A percentile compares a stretch with the other conserved stretches of the same genome.
These are phyloP conservation scores for Metellina segmentata DNA, from an alignment of 2,888 invertebrate species.

Conservation along the genomic window DNA sequence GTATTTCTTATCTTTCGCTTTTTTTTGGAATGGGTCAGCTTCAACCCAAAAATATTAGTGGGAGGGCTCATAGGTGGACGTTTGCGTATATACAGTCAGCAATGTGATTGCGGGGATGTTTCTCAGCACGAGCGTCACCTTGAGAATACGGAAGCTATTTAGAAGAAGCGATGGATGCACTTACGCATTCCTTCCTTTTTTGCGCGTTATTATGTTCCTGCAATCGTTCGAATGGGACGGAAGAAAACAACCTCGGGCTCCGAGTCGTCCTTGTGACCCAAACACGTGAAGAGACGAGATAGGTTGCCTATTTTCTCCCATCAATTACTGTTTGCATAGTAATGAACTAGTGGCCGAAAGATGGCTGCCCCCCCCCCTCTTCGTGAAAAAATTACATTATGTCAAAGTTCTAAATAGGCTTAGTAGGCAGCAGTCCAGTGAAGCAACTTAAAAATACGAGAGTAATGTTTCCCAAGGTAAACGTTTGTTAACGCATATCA, in stretches of 20 bases:
- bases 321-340: conserved; percentile 1
- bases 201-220: too few relatives aligned
- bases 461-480: too few relatives aligned
- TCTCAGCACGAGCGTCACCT: neutral
- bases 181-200: neutral
- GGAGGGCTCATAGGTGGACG: too few relatives aligned
- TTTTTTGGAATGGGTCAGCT: neutral
- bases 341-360: conserved; percentile 36
- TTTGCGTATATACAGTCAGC: too few relatives aligned
- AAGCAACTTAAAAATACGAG: too few relatives aligned
- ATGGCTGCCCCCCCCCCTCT: neutral
- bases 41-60: too few relatives aligned
- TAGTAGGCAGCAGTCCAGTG: too few relatives aligned
- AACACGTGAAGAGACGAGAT: conserved; percentile 59
- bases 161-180: neutral
- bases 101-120: too few relatives aligned
- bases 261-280: conserved; percentile 66
- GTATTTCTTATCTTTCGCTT: neutral
- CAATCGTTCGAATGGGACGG: too few relatives aligned
- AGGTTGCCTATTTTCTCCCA: conserved; percentile 29
- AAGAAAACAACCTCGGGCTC: conserved; percentile 40
- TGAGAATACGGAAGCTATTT: conserved; percentile 25
- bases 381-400: neutral
- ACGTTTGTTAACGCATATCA: too few relatives aligned
- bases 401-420: too few relatives aligned